A percentile compares a stretch with the other conserved stretches of the same genome.
Evolutionary conservation across 1,140 invertebrate genomes (phyloP).

Genomic region (Carcinoscorpius rotundicauda): DNA sequence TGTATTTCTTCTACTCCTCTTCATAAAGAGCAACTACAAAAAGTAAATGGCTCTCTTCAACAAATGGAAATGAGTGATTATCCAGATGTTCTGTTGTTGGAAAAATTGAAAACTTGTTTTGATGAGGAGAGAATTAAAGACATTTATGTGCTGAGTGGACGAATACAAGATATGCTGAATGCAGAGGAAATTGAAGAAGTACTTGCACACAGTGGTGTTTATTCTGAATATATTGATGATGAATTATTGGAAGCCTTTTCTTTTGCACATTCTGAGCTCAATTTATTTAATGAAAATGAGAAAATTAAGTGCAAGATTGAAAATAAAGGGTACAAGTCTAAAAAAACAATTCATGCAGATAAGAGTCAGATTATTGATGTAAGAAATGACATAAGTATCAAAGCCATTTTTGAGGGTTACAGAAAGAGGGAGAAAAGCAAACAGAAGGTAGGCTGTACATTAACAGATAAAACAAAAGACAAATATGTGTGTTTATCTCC

Average conservation of each 20-base stretch:
- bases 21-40: neutral
- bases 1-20: too few relatives aligned
- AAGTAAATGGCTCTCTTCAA: neutral
- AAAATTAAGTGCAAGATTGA: neutral
- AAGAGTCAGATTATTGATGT: neutral
- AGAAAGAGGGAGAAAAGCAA: neutral
- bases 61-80: neutral
- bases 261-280: too few relatives aligned
- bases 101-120: constrained; percentile 27
- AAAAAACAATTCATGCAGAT: neutral
- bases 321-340: neutral
- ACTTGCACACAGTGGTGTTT: constrained; percentile 29
- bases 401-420: neutral
- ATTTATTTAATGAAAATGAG: too few relatives aligned
- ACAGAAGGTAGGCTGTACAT: too few relatives aligned
- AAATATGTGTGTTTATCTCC: neutral
- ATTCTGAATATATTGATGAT: constrained; percentile 28
- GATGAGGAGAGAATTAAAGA: constrained; percentile 31
- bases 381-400: neutral
- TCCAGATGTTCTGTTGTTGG: constrained; percentile 9
- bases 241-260: constrained; percentile 28
- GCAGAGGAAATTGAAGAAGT: constrained; percentile 33
- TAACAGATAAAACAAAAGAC: neutral
- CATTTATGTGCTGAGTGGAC: constrained; percentile 30
- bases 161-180: constrained; percentile 31